Evolutionary conservation across 2,888 invertebrate species (phyloP), one percentile per base, ranked within the genome.

Genomic region (Eilema griseolum): DNA sequence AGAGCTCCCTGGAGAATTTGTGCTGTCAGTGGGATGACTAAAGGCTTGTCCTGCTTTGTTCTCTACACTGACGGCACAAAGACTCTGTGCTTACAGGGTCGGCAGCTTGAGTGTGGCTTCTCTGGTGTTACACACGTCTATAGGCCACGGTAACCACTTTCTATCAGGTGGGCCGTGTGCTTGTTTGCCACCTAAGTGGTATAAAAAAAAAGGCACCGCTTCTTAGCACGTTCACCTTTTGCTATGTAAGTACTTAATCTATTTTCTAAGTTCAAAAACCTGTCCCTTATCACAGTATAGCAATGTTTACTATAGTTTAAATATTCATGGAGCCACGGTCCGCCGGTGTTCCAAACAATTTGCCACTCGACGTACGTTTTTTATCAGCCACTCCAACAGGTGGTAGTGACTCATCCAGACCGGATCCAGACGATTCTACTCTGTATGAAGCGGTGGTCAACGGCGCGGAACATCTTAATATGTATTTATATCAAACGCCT

Each of bases 391-490:
- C 33, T 46, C 31, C 66, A 65, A 46, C 84, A 82, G 83, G 83
- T 82, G 82, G 61, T 59, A 33, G 66, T 83, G 84, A 84, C 33
- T 84, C 84, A 83, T 75, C 77, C 83, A 73, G 80, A 69, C 80
- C 83, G 83, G 82, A 81, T 83, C 83, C 82, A 71, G 82, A 71
- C 83, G 60, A 67, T 80, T 61, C 61, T 60, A 72, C 73, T 70
- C 59, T 70, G 75, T 59, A 28, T 67, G 24, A 59, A 62, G 56
- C 75, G 57, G 76, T 80, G 76, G 20, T 56, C 81, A 81, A 52
- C 86, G 66, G 69, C 74, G 79, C 75, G 83, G 78, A 85, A 85
- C 85, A 71, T 73, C 78, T 84, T 83, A 76, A 78, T 78, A 83
- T 83, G 82, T 85, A 80, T 79, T 72, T 84, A 76, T 72, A 75